Conservation (phyloP, 2,797 vertebrate genomes). For the Danio tinwini region DNA sequence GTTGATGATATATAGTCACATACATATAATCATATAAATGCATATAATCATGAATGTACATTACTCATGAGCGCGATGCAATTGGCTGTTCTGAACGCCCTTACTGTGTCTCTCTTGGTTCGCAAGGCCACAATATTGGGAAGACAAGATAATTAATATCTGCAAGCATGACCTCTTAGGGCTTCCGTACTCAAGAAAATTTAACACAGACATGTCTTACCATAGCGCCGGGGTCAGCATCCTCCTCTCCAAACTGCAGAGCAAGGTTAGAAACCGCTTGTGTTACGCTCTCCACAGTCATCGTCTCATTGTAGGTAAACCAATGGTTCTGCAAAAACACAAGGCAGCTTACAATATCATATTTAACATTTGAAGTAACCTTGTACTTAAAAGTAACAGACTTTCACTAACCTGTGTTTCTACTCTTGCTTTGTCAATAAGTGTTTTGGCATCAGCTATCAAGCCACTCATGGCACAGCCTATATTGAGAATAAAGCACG, state of each 20-base stretch:
- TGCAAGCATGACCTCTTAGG: no score
- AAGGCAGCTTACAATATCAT: not conserved
- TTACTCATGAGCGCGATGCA: no score
- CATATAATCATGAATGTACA: no score
- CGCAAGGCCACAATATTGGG: no score
- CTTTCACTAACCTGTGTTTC: constrained; percentile 90
- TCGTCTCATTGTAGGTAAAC: constrained; percentile 99
- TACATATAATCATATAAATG: no score
- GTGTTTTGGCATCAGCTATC: constrained; percentile 98
- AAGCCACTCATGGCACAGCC: constrained; percentile 99
- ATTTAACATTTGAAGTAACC: not conserved
- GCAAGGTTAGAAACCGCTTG: constrained; percentile 98
- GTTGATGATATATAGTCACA: no score
- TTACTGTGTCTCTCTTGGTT: no score
- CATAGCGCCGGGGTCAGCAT: constrained; percentile 98
- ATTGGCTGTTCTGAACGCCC: no score
- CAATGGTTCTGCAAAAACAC: constrained; percentile 88
- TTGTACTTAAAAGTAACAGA: not conserved
- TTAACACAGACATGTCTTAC: constrained; percentile 62
- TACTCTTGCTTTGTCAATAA: constrained; percentile 98
- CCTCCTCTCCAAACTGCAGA: constrained; percentile 97
- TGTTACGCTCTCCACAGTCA: constrained; percentile 98
- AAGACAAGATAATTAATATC: no score
- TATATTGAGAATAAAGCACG: constrained; percentile 61
- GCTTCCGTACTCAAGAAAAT: not conserved